Conservation (phyloP, 23 tunicate species). For the Botrylloides violaceus region DNA sequence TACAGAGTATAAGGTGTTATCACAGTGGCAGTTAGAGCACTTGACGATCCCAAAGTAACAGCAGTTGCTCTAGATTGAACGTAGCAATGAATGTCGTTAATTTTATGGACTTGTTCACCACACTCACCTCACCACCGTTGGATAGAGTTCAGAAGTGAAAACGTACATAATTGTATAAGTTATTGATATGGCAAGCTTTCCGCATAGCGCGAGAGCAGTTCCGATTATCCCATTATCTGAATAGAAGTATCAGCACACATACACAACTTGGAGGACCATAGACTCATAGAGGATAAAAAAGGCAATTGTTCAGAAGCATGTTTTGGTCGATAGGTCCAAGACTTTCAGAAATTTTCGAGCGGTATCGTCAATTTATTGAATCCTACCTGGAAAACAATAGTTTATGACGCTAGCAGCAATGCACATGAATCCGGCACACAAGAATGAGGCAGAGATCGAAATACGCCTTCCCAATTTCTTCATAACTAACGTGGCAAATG, state of each 20-base stretch:
- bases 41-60: conserved; percentile 78
- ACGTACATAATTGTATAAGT: neutral
- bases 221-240: neutral
- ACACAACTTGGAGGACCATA: too few relatives aligned
- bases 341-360: too few relatives aligned
- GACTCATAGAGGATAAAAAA: too few relatives aligned
- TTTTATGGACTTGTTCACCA: too few relatives aligned
- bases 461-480: neutral
- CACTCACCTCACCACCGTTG: neutral
- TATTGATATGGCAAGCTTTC: neutral
- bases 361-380: too few relatives aligned
- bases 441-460: neutral
- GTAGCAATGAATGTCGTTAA: too few relatives aligned
- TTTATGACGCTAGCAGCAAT: neutral
- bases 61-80: conserved; percentile 81
- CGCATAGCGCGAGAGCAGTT: neutral
- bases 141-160: neutral
- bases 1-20: conserved; percentile 81
- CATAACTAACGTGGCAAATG: neutral
- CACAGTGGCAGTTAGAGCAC: conserved; percentile 66
- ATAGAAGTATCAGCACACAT: too few relatives aligned
- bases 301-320: too few relatives aligned
- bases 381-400: neutral
- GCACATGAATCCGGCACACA: neutral
- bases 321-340: too few relatives aligned